A percentile compares a stretch with the other conserved stretches of the same genome.
Conservation (phyloP, 2,888 invertebrate species). For the Pecten maximus region DNA sequence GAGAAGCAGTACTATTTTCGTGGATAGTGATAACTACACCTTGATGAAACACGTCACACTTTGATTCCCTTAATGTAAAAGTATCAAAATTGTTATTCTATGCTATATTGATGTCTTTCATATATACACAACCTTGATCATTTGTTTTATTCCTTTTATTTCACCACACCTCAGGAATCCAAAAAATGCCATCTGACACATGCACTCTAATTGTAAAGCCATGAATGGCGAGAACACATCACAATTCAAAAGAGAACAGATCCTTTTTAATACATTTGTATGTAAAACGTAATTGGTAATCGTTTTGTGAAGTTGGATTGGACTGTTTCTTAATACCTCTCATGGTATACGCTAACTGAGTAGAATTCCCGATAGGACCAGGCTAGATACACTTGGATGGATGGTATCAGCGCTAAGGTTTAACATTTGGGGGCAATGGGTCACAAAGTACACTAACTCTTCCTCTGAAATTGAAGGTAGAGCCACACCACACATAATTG, state of each 20-base stretch:
- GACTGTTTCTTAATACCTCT: not conserved
- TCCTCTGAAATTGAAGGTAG: not conserved
- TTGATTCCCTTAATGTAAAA: no score
- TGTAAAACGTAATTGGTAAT: not conserved
- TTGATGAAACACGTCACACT: no score
- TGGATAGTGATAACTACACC: no score
- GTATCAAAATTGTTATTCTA: no score
- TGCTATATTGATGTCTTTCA: no score
- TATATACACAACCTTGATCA: no score
- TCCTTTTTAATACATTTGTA: not conserved
- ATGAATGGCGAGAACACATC: not conserved
- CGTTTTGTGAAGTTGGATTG: not conserved
- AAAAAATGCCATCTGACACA: constrained; percentile 43
- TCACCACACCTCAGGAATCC: constrained; percentile 45
- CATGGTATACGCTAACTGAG: not conserved
- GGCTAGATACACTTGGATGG: not conserved
- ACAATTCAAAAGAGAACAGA: not conserved
- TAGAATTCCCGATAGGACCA: not conserved
- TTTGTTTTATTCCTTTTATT: not conserved
- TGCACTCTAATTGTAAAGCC: not conserved
- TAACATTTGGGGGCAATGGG: not conserved
- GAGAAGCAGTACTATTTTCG: no score
- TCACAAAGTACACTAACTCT: constrained; percentile 3
- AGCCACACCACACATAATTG: not conserved
- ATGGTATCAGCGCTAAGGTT: not conserved